phyloP scores from a whole-genome alignment of 2,797 vertebrate genomes.

The Catamblyrhynchus diadema region DNA sequence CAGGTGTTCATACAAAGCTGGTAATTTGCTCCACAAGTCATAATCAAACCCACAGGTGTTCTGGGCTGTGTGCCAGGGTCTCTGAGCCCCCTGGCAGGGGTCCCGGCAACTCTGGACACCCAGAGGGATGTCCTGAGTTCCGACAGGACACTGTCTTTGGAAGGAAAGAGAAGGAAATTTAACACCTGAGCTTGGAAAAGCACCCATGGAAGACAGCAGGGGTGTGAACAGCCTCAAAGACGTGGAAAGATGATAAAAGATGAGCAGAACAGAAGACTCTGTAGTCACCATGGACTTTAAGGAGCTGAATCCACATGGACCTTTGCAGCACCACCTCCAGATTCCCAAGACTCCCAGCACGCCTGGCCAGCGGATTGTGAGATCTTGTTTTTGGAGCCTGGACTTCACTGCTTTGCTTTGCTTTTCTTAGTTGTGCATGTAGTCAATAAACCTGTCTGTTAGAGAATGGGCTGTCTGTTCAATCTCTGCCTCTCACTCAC shows the following conservation, averaged over 20 bases:
- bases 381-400: neutral
- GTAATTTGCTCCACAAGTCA: no score
- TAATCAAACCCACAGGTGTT: no score
- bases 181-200: neutral
- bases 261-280: neutral
- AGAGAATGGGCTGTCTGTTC: neutral
- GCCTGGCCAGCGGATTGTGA: conserved; percentile 7
- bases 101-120: no score
- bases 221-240: neutral
- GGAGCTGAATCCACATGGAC: conserved; percentile 13
- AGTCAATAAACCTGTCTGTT: conserved; percentile 35
- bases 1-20: no score
- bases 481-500: accelerated
- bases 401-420: neutral
- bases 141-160: neutral
- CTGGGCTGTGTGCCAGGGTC: no score
- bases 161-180: neutral
- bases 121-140: no score
- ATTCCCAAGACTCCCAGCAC: conserved; percentile 1
- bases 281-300: neutral
- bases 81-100: no score
- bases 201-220: neutral
- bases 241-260: neutral
- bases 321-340: neutral
- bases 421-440: neutral